phyloP scores from a whole-genome alignment of 1,140 invertebrate genomes.

The Battus philenor region DNA sequence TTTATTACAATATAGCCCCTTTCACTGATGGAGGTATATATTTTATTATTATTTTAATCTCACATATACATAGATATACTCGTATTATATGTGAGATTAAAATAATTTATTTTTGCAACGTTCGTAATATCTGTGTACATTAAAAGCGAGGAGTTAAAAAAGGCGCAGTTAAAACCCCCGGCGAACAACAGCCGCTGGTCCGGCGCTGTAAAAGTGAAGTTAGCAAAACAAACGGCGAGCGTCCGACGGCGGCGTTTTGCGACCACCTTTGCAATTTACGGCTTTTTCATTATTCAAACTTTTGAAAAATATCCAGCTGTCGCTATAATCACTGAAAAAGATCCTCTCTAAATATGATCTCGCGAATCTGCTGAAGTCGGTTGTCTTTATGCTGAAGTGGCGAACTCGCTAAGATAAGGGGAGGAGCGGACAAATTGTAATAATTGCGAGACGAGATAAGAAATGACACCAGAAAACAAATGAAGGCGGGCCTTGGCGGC shows the following conservation, averaged over 20 bases:
- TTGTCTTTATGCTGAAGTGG: conserved; percentile 68
- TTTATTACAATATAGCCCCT: too few species aligned
- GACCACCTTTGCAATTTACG: conserved; percentile 58
- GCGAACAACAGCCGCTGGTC: conserved; percentile 44
- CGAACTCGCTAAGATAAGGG: conserved; percentile 70
- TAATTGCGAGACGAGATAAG: conserved; percentile 74
- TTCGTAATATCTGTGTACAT: too few species aligned
- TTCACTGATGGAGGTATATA: too few species aligned
- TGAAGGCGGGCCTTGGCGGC: conserved; percentile 51
- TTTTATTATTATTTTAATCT: too few species aligned
- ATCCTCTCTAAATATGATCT: conserved; percentile 64
- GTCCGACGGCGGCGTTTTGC: conserved; percentile 45
- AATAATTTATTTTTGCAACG: too few species aligned
- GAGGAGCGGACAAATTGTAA: conserved; percentile 74
- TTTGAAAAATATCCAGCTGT: conserved; percentile 47
- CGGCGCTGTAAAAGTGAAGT: conserved; percentile 52
- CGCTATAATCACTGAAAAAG: conserved; percentile 57
- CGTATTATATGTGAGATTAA: too few species aligned
- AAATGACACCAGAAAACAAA: conserved; percentile 74
- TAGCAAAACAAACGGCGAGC: conserved; percentile 53
- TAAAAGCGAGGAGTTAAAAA: conserved; percentile 36
- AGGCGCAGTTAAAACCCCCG: conserved; percentile 41
- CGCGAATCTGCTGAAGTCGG: conserved; percentile 64
- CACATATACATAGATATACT: too few species aligned
- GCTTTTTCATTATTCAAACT: conserved; percentile 61